phyloP scores from a whole-genome alignment of 1,140 invertebrate species.

The Ostrea denselamellosa region DNA sequence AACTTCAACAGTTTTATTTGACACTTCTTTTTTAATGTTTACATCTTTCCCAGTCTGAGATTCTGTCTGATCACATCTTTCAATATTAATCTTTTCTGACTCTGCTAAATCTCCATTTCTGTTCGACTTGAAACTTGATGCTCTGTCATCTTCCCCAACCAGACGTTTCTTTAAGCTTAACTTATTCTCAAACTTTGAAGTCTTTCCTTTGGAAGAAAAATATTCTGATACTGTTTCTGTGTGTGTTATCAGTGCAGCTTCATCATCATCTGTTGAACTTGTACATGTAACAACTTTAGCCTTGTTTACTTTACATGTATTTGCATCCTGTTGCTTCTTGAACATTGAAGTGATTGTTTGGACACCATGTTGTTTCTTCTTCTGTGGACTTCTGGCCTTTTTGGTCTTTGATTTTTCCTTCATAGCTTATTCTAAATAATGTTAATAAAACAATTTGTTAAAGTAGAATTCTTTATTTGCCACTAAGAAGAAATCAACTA shows the following conservation, averaged over 20 bases:
- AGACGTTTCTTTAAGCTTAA: constrained; percentile 38
- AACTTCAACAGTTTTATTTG: background rate
- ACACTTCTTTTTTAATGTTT: background rate
- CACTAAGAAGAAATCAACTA: no score
- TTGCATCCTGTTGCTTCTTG: constrained; percentile 42
- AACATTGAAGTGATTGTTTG: constrained; percentile 57
- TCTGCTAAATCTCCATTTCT: constrained; percentile 23
- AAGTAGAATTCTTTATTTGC: no score
- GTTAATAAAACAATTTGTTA: background rate
- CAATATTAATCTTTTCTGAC: background rate
- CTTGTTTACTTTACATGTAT: background rate
- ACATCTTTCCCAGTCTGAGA: no score
- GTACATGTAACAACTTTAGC: background rate
- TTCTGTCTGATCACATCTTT: background rate
- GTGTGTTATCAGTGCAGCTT: constrained; percentile 49
- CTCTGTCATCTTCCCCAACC: background rate
- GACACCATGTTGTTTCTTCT: constrained; percentile 7
- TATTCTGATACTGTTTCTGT: constrained; percentile 52
- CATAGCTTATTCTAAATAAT: background rate
- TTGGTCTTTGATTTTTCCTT: constrained; percentile 4
- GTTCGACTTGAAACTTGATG: background rate
- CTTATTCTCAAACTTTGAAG: constrained; percentile 5
- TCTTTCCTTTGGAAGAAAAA: constrained; percentile 36
- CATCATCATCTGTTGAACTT: constrained; percentile 41
- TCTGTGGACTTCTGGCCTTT: background rate